These are phyloP conservation scores for Mastomys coucha DNA, from an alignment of 2,113 vertebrate genomes.

Conservation along the genomic window DNA sequence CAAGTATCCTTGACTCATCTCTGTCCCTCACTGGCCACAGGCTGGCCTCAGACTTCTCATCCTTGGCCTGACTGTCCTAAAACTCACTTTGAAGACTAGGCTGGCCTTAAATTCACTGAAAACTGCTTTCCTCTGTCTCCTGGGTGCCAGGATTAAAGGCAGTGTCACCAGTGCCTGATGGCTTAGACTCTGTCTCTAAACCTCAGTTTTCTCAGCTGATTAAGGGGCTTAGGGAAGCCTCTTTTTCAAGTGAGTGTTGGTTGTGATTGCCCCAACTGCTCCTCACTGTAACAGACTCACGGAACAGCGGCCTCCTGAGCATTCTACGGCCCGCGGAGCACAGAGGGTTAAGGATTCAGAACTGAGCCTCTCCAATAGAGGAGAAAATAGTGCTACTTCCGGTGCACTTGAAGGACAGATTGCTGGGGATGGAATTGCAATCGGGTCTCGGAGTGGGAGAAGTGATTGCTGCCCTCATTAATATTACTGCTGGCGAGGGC, in stretches of 20 bases:
- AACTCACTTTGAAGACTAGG: background rate
- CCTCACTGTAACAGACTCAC: background rate
- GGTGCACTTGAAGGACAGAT: constrained; percentile 78
- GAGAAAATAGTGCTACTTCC: constrained; percentile 75
- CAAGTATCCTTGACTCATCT: background rate
- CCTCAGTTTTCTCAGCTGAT: background rate
- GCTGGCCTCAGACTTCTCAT: background rate
- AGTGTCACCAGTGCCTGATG: background rate
- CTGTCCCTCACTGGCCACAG: background rate
- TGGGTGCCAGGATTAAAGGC: background rate
- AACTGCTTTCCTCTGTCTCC: background rate
- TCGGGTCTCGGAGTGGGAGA: constrained; percentile 72
- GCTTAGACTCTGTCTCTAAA: background rate
- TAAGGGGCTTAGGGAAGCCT: background rate
- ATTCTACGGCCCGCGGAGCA: background rate
- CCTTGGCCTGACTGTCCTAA: background rate
- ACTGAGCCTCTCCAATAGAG: constrained; percentile 47
- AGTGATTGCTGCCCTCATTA: constrained; percentile 79
- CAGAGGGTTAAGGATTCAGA: constrained; percentile 70
- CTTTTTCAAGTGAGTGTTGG: background rate
- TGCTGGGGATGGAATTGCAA: constrained; percentile 75
- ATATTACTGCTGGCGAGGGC: constrained; percentile 72
- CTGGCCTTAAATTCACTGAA: background rate
- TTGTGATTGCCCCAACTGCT: background rate
- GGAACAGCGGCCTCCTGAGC: background rate